Percentiles rank a stretch among this genome's conserved stretches.
These are phyloP conservation scores for Nematostella vectensis DNA, from an alignment of 92 coral and sea anemone genomes.

Conservation along the genomic window DNA sequence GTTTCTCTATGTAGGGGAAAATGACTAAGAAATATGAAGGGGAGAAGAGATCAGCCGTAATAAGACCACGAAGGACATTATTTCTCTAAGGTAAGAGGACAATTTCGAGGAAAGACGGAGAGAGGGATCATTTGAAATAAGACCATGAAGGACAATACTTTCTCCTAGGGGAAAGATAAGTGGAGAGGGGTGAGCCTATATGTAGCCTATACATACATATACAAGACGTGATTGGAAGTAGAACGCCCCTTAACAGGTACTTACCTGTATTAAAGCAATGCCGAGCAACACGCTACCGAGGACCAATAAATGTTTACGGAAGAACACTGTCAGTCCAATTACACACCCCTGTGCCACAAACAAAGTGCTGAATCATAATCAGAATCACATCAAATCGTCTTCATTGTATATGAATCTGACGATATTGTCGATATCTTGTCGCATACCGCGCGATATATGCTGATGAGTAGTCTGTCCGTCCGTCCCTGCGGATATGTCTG, in stretches of 20 bases:
- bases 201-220: background rate
- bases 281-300: constrained; percentile 66
- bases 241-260: constrained; percentile 12
- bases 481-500: background rate
- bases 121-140: too few relatives aligned
- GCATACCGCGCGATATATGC: background rate
- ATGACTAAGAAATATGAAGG: constrained; percentile 1
- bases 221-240: too few relatives aligned
- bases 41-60: too few relatives aligned
- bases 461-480: background rate
- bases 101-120: too few relatives aligned
- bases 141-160: too few relatives aligned
- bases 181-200: background rate
- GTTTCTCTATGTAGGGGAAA: background rate
- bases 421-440: background rate
- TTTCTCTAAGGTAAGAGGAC: too few relatives aligned
- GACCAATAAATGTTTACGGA: constrained; percentile 50
- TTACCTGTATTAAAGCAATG: constrained; percentile 71
- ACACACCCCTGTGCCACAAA: constrained; percentile 60
- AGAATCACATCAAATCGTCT: background rate
- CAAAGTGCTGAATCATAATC: background rate
- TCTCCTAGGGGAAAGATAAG: too few relatives aligned
- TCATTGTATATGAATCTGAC: too few relatives aligned
- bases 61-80: too few relatives aligned
- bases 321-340: constrained; percentile 44